These are phyloP conservation scores for Brachionus manjavacas DNA, from an alignment of 1,140 invertebrate genomes.

Conservation along the genomic window DNA sequence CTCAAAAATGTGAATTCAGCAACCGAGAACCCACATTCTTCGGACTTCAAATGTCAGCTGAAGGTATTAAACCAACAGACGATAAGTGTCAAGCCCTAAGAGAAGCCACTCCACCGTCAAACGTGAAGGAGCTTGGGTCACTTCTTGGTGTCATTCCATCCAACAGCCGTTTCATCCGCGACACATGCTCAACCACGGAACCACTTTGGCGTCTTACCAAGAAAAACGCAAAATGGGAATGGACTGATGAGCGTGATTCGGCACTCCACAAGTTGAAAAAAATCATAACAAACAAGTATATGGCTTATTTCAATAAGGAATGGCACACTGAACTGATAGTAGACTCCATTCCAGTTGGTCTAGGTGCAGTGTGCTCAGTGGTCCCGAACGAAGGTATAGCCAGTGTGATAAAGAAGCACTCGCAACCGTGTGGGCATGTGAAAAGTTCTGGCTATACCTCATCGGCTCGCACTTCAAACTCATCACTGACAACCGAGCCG, in stretches of 20 bases:
- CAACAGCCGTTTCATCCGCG: neutral
- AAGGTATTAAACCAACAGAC: neutral
- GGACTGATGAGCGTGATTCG: constrained; percentile 42
- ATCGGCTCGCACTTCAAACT: neutral
- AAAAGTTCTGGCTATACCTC: constrained; percentile 10
- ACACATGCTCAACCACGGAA: neutral
- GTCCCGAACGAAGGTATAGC: neutral
- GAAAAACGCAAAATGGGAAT: constrained; percentile 8
- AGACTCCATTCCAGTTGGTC: constrained; percentile 49
- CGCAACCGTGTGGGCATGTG: neutral
- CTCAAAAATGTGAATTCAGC: no score
- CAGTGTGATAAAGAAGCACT: neutral
- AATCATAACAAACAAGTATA: neutral
- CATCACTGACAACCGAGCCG: neutral
- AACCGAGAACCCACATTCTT: no score
- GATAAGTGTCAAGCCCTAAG: constrained; percentile 40
- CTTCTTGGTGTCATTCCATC: constrained; percentile 26
- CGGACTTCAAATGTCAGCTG: no score
- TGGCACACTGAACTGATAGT: neutral
- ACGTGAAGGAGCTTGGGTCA: neutral
- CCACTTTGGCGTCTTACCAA: constrained; percentile 46
- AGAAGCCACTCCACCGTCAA: constrained; percentile 43
- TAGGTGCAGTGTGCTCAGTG: constrained; percentile 54
- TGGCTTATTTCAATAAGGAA: neutral
- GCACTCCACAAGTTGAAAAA: constrained; percentile 28